These are phyloP conservation scores for Thripadectes ignobilis DNA, from an alignment of 2,797 vertebrate species.

Conservation along the genomic window DNA sequence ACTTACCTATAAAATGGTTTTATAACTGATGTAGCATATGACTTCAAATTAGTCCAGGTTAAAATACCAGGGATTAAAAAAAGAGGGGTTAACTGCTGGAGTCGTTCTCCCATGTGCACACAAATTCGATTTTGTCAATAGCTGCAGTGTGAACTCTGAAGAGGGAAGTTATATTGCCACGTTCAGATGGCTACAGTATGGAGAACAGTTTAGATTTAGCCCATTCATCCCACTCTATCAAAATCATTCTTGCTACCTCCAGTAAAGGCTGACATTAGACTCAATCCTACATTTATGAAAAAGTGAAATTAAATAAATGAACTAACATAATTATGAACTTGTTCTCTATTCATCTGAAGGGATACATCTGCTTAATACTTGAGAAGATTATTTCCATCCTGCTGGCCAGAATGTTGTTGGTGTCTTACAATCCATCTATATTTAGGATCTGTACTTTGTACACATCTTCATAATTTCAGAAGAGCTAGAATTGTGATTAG, in stretches of 20 bases:
- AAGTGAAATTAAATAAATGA: background rate
- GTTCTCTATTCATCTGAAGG: background rate
- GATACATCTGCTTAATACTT: background rate
- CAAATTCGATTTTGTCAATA: background rate
- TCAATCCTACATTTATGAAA: background rate
- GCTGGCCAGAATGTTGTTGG: background rate
- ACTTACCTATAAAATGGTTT: background rate
- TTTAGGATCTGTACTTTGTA: background rate
- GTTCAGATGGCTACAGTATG: background rate
- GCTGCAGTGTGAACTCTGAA: background rate
- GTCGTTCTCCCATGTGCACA: background rate
- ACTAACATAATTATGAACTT: background rate
- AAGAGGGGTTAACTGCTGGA: background rate
- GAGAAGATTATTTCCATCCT: background rate
- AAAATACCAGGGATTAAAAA: background rate
- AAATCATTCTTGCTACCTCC: background rate
- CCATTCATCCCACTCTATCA: background rate
- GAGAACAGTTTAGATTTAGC: background rate
- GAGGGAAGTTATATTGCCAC: background rate
- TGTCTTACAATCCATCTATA: background rate
- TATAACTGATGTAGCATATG: background rate
- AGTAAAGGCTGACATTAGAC: background rate
- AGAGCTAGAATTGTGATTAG: background rate
- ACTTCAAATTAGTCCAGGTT: background rate
- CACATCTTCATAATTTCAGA: background rate